Percentiles rank a stretch among this genome's conserved stretches.
These are phyloP conservation scores for Ganaspis brasiliensis DNA, from an alignment of 2,888 invertebrate genomes.

Conservation along the genomic window DNA sequence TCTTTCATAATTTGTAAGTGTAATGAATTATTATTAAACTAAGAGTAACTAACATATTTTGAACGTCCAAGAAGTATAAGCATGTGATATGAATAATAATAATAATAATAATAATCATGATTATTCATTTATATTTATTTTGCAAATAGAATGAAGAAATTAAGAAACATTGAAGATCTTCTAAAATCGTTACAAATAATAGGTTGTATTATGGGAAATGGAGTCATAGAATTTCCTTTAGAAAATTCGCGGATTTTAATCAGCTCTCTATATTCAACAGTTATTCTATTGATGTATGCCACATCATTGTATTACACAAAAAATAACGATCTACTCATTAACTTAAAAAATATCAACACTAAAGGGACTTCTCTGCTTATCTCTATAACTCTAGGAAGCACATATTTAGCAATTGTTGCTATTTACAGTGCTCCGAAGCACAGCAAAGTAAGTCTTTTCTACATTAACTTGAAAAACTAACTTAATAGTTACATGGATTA, in stretches of 20 bases:
- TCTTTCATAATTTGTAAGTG: too few relatives aligned
- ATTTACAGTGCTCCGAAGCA: slow-evolving; percentile 54
- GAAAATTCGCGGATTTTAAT: slow-evolving; percentile 22
- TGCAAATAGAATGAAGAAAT: slow-evolving; percentile 19
- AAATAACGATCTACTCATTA: not conserved
- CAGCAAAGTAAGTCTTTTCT: slow-evolving; percentile 50
- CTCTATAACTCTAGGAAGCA: slow-evolving; percentile 52
- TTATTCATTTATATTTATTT: too few relatives aligned
- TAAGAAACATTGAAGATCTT: slow-evolving; percentile 47
- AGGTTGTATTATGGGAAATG: slow-evolving; percentile 53
- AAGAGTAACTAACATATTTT: too few relatives aligned
- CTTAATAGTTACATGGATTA: too few relatives aligned
- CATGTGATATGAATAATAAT: too few relatives aligned
- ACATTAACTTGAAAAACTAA: too few relatives aligned
- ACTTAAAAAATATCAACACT: not conserved
- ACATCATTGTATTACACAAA: not conserved
- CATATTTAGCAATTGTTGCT: slow-evolving; percentile 47
- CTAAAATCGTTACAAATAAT: slow-evolving; percentile 49
- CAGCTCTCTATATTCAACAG: slow-evolving; percentile 47
- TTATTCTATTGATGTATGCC: slow-evolving; percentile 24
- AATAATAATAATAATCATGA: too few relatives aligned
- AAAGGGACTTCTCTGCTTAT: slow-evolving; percentile 45
- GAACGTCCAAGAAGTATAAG: too few relatives aligned
- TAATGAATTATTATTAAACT: too few relatives aligned
- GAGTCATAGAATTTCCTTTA: slow-evolving; percentile 49